These are phyloP conservation scores for Mycteria americana DNA, from an alignment of 2,797 vertebrate species.

Conservation along the genomic window DNA sequence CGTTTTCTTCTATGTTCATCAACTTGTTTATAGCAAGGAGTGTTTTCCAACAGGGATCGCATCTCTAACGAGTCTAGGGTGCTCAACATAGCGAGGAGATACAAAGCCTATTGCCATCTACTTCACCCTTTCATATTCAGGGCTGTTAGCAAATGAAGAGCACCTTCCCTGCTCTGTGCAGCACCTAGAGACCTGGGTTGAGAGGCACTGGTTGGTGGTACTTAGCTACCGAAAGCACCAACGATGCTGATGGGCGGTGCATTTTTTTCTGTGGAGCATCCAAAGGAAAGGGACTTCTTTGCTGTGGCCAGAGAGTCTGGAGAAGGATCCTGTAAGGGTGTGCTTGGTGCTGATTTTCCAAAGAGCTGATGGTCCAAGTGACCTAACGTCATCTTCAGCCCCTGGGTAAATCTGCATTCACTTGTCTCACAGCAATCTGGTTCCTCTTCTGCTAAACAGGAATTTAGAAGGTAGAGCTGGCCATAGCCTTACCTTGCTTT, in stretches of 20 bases:
- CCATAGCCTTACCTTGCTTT: neutral
- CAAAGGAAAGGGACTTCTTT: neutral
- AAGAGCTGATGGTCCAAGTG: neutral
- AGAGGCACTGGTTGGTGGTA: neutral
- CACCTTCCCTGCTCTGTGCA: neutral
- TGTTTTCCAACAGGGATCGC: neutral
- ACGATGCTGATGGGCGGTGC: neutral
- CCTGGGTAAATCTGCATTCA: neutral
- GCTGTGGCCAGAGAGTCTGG: neutral
- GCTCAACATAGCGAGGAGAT: neutral
- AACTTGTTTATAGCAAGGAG: neutral
- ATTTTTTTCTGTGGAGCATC: neutral
- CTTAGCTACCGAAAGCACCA: neutral
- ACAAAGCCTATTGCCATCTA: neutral
- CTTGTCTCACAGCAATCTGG: neutral
- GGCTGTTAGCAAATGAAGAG: neutral
- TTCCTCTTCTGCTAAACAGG: neutral
- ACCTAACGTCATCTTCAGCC: neutral
- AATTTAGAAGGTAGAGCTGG: neutral
- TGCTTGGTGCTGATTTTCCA: neutral
- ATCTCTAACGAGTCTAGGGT: neutral
- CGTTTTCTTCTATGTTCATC: neutral
- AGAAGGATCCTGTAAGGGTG: neutral
- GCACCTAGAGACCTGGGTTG: neutral
- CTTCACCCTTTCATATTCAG: neutral